Conservation (phyloP, 1,140 invertebrate genomes). For the Bombus pascuorum region DNA sequence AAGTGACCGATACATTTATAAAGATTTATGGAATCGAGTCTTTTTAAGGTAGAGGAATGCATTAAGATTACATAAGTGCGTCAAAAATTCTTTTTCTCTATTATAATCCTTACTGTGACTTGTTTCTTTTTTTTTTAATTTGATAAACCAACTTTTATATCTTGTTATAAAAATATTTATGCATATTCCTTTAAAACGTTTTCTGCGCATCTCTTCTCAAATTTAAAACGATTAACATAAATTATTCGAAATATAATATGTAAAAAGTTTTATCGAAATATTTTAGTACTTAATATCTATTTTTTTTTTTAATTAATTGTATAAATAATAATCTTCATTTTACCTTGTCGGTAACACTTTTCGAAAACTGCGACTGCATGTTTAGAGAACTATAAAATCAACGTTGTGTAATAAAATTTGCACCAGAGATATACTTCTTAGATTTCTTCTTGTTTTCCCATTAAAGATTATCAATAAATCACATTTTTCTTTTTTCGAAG, state of each 20-base stretch:
- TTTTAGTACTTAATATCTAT: no score
- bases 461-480: not conserved
- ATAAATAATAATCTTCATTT: not conserved
- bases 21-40: not conserved
- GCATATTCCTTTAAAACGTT: no score
- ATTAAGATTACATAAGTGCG: no score
- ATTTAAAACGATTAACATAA: no score
- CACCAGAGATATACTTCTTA: not conserved
- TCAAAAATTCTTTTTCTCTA: no score
- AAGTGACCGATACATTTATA: not conserved
- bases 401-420: not conserved
- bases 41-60: not conserved
- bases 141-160: not conserved
- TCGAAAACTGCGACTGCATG: slow-evolving; percentile 8
- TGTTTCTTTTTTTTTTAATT: not conserved
- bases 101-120: not conserved
- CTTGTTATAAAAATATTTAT: no score
- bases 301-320: not conserved
- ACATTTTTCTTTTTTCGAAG: not conserved
- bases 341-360: slow-evolving; percentile 18
- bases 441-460: not conserved
- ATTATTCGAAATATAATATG: no score
- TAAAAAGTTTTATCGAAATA: not conserved
- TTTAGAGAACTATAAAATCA: not conserved
- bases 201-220: no score